phyloP scores from a whole-genome alignment of 2,888 invertebrate species.

The Lithophane socia region DNA sequence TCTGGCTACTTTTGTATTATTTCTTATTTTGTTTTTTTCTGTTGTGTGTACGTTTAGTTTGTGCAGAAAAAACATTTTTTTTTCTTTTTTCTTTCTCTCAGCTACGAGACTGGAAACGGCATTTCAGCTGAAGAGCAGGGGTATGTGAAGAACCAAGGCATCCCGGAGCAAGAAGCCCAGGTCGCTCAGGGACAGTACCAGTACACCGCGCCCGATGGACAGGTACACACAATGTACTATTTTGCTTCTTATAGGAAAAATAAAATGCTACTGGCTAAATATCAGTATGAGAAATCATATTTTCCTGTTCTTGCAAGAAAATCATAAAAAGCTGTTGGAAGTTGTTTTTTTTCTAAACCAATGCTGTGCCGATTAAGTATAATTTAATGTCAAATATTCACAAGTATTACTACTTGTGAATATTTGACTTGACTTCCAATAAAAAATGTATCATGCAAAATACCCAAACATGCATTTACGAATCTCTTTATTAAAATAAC shows the following conservation, averaged over 20 bases:
- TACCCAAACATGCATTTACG: not conserved
- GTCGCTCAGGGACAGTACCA: slow-evolving; percentile 92
- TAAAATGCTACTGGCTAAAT: not conserved
- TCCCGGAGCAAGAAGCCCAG: slow-evolving; percentile 87
- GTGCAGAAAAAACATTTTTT: too few relatives aligned
- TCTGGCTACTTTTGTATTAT: too few relatives aligned
- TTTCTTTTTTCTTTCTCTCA: slow-evolving; percentile 43
- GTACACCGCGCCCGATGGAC: slow-evolving; percentile 91
- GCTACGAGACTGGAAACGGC: slow-evolving; percentile 92
- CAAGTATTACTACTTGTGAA: not conserved
- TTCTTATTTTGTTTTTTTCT: too few relatives aligned
- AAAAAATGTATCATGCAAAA: slow-evolving; percentile 14
- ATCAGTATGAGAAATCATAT: not conserved
- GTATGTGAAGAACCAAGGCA: slow-evolving; percentile 90
- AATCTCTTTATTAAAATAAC: slow-evolving; percentile 18
- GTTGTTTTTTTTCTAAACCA: not conserved
- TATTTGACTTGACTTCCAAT: not conserved
- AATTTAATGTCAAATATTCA: slow-evolving; percentile 2
- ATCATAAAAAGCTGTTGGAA: not conserved
- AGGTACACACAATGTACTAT: slow-evolving; percentile 72
- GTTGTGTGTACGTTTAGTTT: too few relatives aligned
- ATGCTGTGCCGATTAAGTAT: not conserved
- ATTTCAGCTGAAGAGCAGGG: slow-evolving; percentile 91
- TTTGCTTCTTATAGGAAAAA: not conserved
- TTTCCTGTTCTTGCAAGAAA: slow-evolving; percentile 3